phyloP scores from a whole-genome alignment of 2,113 vertebrate genomes.

The Melanerpes aurifrons region DNA sequence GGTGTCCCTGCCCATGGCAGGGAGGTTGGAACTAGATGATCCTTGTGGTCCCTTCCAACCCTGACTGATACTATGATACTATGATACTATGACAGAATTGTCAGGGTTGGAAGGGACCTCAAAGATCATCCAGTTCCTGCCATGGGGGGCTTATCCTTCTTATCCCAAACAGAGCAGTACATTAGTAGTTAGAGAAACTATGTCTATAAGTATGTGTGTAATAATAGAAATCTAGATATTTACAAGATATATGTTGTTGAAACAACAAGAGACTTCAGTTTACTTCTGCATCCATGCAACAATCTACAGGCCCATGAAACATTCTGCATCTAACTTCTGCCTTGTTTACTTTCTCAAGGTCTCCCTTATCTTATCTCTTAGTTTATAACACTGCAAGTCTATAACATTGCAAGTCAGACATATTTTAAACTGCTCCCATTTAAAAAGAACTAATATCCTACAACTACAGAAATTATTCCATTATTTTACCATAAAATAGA shows the following conservation, averaged over 20 bases:
- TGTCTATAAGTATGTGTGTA: background rate
- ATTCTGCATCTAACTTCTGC: background rate
- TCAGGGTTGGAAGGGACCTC: too few relatives aligned
- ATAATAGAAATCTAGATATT: background rate
- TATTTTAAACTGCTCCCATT: background rate
- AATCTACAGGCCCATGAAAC: background rate
- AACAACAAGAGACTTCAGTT: background rate
- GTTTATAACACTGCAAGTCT: background rate
- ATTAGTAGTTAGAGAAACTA: background rate
- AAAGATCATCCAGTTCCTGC: too few relatives aligned
- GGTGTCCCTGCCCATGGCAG: too few relatives aligned
- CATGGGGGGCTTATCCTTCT: background rate
- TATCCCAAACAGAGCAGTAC: background rate
- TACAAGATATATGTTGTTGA: background rate
- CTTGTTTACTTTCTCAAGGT: background rate
- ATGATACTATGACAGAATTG: too few relatives aligned
- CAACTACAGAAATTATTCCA: background rate
- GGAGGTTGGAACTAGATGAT: too few relatives aligned
- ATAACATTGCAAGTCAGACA: background rate
- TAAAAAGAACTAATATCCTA: background rate
- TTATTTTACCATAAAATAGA: conserved; percentile 15
- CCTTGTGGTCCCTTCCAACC: too few relatives aligned
- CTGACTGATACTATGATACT: too few relatives aligned
- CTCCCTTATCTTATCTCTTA: background rate
- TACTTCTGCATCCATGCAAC: background rate